Base-by-base conservation (phyloP, 2,113 vertebrate species). In the Hemicordylus capensis region DNA sequence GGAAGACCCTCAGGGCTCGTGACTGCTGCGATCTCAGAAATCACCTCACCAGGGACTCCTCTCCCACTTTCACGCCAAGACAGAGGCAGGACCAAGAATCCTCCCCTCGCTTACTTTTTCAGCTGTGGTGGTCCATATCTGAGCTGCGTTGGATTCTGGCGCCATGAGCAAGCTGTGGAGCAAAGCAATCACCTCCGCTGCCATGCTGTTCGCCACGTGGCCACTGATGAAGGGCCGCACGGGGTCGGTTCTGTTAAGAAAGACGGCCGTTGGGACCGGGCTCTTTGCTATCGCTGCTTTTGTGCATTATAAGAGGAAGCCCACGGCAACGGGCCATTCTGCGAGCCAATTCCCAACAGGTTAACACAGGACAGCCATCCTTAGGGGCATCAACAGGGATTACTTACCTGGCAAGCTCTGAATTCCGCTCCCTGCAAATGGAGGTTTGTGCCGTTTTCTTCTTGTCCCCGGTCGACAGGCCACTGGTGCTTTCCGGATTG, bases 171-270 rank as follows among this genome's bases (percentile, higher is more conserved):
- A 95, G 93, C 98, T 98, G 61, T 99, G 99, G 1, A 99, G 96
- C 93, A 99, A 92, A 84, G 98, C 99, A 0, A 99, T 99, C 84
- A 99, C 98, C 93, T 99, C 99, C 2, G 99, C 98, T 5, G 99
- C 99, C 99, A 99, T 99, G 93, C 99, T 99, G 95, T 99, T 99
- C 6, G 99, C 99, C 51, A 99, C 99, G 0, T 99, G 99, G 37
- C 99, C 99, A 2, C 99, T 99, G 93, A 99, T 99, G 90, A 99
- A 99, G 0, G 99, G 98, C 69, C 99, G 95, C 44, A 99, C 97
- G 0, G 99, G 99, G 80, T 99, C 99, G 0, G 98, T 98, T 91
- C 99, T 99, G 63, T 1, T 22, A 3, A 19, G 31, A 37, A 69
- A 76, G 46, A 77, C 10, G 19, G 44, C 20, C n/a, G 72, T 14